Evolutionary conservation across 2,888 invertebrate species (phyloP).

Genomic region (Tenodera sinensis): DNA sequence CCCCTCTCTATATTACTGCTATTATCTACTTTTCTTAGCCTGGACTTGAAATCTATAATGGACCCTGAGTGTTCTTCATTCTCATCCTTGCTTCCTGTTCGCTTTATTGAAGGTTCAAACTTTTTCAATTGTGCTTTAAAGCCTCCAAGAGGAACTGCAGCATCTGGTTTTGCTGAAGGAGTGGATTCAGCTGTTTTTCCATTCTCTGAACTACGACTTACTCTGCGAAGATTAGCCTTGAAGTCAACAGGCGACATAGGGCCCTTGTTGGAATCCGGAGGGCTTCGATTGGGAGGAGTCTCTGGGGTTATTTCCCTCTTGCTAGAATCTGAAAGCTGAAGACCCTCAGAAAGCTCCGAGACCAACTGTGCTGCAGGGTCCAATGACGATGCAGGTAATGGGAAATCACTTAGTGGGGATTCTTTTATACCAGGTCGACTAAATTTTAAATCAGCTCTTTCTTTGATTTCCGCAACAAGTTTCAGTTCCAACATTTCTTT

Average conservation of each 20-base stretch:
- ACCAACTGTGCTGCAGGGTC: constrained; percentile 79
- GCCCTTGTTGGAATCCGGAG: constrained; percentile 21
- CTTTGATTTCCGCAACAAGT: constrained; percentile 79
- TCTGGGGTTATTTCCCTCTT: not conserved
- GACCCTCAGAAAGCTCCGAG: constrained; percentile 79
- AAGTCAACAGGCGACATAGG: constrained; percentile 43
- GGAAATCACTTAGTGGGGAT: constrained; percentile 44
- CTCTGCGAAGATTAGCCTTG: constrained; percentile 52
- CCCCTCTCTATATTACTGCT: constrained; percentile 35
- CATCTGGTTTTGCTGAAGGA: constrained; percentile 18
- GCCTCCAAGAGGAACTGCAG: constrained; percentile 26
- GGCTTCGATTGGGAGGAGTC: constrained; percentile 29
- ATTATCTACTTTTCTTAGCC: constrained; percentile 75
- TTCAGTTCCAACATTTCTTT: constrained; percentile 81
- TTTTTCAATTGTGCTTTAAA: constrained; percentile 37
- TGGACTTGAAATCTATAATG: constrained; percentile 80
- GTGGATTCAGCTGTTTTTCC: constrained; percentile 23
- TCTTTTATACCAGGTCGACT: constrained; percentile 48
- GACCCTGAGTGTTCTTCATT: constrained; percentile 44
- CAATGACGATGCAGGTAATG: constrained; percentile 44
- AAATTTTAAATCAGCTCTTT: constrained; percentile 64
- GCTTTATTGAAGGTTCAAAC: constrained; percentile 30
- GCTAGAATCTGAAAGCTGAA: constrained; percentile 45
- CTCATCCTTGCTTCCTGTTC: constrained; percentile 25
- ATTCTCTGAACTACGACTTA: constrained; percentile 32